Percentiles rank a stretch among this genome's conserved stretches.
These are phyloP conservation scores for Globicephala melas DNA, from an alignment of 2,113 vertebrate genomes.

Conservation along the genomic window DNA sequence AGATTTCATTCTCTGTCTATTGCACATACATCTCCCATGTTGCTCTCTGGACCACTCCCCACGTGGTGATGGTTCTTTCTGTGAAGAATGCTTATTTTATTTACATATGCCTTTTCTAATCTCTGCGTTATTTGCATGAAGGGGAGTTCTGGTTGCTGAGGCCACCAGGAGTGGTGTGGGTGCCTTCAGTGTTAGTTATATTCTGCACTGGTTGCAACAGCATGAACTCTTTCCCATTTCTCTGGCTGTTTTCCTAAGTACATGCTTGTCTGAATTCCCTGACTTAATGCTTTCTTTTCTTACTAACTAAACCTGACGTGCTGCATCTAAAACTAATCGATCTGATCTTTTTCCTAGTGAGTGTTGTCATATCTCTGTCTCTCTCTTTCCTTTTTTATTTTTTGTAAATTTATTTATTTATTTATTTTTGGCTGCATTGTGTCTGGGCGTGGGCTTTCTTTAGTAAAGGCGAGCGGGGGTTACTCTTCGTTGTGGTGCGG, in stretches of 20 bases:
- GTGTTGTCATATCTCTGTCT: rapidly evolving
- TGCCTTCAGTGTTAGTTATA: rapidly evolving
- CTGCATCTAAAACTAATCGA: not conserved
- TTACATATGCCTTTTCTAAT: not conserved
- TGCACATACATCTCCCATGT: rapidly evolving
- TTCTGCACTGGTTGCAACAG: not conserved
- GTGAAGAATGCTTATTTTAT: not conserved
- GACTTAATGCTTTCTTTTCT: not conserved
- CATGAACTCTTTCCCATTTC: not conserved
- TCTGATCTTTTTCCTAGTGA: not conserved
- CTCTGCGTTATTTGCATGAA: not conserved
- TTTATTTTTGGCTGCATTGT: too few species aligned
- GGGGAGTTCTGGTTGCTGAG: not conserved
- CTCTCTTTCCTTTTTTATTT: not conserved
- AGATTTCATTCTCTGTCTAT: not conserved
- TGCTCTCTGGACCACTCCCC: not conserved
- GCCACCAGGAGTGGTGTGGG: not conserved
- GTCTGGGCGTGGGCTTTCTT: too few species aligned
- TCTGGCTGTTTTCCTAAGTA: not conserved
- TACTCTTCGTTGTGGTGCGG: too few species aligned
- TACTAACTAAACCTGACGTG: not conserved
- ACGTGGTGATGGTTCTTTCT: not conserved
- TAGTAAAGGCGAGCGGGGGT: too few species aligned
- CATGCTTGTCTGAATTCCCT: not conserved
- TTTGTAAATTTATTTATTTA: too few species aligned